Conservation (phyloP, 1,140 invertebrate genomes). For the Cyphomyrmex costatus region DNA sequence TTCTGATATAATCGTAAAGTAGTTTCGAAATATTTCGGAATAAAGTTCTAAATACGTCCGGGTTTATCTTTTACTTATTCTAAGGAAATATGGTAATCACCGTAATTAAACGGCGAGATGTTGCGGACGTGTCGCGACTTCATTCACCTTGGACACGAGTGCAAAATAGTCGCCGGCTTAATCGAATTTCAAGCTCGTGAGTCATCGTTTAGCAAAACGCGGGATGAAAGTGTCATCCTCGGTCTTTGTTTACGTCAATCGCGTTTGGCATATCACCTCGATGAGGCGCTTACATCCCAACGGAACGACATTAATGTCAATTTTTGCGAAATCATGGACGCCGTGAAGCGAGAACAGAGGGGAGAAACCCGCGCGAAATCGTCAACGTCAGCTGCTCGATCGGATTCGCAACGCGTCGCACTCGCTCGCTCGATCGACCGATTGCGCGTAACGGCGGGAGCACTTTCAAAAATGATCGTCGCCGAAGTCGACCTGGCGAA, state of each 20-base stretch:
- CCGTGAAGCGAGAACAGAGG: not conserved
- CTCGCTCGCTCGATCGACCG: not conserved
- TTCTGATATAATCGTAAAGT: too few relatives aligned
- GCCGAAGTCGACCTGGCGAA: not conserved
- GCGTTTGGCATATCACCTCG: not conserved
- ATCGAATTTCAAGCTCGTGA: slow-evolving; percentile 41
- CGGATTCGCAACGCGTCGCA: not conserved
- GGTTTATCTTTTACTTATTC: too few relatives aligned
- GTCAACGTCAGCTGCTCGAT: slow-evolving; percentile 24
- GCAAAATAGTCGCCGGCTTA: slow-evolving; percentile 18
- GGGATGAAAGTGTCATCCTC: slow-evolving; percentile 29
- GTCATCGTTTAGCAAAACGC: slow-evolving; percentile 33
- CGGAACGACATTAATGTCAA: not conserved
- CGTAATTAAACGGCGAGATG: not conserved
- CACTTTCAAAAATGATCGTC: slow-evolving; percentile 34
- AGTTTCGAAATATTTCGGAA: too few relatives aligned
- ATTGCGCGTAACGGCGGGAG: not conserved
- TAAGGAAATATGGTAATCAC: too few relatives aligned
- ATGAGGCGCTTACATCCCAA: not conserved
- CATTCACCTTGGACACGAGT: slow-evolving; percentile 13
- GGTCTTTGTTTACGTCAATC: slow-evolving; percentile 26
- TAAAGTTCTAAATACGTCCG: too few relatives aligned
- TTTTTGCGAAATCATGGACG: not conserved
- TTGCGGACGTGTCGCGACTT: not conserved
- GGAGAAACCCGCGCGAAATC: slow-evolving; percentile 17